Percentiles rank a stretch among this genome's conserved stretches.
These are phyloP conservation scores for Scolopax bukidnonensis DNA, from an alignment of 2,797 vertebrate genomes.

Conservation along the genomic window DNA sequence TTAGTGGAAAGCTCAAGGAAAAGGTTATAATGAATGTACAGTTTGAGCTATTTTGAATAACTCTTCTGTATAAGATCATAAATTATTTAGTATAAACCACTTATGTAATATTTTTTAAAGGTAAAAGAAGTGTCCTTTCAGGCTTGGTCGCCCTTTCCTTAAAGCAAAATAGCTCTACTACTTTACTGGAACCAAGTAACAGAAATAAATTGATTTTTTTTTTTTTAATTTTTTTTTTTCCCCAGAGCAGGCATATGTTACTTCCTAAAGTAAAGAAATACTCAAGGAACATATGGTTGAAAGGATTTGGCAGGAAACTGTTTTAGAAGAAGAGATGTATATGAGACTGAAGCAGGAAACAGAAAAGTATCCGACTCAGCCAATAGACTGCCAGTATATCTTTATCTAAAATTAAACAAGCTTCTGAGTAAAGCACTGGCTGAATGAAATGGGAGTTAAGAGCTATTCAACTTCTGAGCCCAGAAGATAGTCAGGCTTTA, in stretches of 20 bases:
- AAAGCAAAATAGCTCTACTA: slow-evolving; percentile 29
- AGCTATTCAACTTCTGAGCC: background rate
- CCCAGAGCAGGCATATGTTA: slow-evolving; percentile 39
- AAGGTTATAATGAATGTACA: slow-evolving; percentile 8
- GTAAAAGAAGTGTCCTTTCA: slow-evolving; percentile 52
- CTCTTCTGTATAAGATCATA: slow-evolving; percentile 27
- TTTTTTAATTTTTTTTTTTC: background rate
- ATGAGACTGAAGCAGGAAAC: slow-evolving; percentile 13
- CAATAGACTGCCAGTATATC: background rate
- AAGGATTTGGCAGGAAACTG: slow-evolving; percentile 4
- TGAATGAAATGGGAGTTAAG: background rate
- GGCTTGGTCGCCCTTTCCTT: slow-evolving; percentile 38
- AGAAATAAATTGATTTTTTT: slow-evolving; percentile 51
- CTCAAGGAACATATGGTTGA: slow-evolving; percentile 46
- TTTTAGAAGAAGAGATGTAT: slow-evolving; percentile 7
- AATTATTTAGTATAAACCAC: slow-evolving; percentile 61
- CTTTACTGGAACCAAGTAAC: slow-evolving; percentile 50
- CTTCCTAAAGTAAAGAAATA: slow-evolving; percentile 56
- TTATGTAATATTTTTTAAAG: slow-evolving; percentile 63
- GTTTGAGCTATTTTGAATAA: slow-evolving; percentile 24
- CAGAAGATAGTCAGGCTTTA: background rate
- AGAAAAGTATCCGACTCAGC: background rate
- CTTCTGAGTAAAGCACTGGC: background rate
- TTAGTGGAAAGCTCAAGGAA: slow-evolving; percentile 41
- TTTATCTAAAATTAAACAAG: slow-evolving; percentile 24